A percentile compares a stretch with the other conserved stretches of the same genome.
Conservation (phyloP, 2,113 vertebrate species). For the Turdus rufiventris region DNA sequence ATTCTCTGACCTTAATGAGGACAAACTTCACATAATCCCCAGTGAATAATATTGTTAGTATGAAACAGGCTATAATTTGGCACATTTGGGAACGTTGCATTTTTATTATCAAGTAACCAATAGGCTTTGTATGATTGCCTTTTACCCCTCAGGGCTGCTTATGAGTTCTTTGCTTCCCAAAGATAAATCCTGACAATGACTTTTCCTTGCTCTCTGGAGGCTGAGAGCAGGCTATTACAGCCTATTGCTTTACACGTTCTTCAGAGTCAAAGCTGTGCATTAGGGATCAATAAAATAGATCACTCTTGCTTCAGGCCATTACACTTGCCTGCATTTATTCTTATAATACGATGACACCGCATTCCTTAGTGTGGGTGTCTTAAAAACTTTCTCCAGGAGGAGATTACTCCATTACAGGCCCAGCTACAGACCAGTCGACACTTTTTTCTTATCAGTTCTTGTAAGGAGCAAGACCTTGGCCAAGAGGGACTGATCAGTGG, state of each 20-base stretch:
- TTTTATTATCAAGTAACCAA: slow-evolving; percentile 54
- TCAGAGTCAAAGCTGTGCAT: slow-evolving; percentile 45
- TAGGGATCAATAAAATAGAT: slow-evolving; percentile 63
- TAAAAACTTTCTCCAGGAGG: slow-evolving; percentile 1
- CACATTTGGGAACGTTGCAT: not conserved
- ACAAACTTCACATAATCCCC: slow-evolving; percentile 41
- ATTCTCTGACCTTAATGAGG: slow-evolving; percentile 58
- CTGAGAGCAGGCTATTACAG: slow-evolving; percentile 41
- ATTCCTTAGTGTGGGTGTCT: not conserved
- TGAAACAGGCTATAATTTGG: slow-evolving; percentile 44
- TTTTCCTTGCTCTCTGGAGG: slow-evolving; percentile 36
- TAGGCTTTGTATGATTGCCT: slow-evolving; percentile 25
- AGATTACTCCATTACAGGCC: not conserved
- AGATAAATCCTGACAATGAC: slow-evolving; percentile 63
- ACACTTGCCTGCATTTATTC: slow-evolving; percentile 49
- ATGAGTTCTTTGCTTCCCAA: slow-evolving; percentile 36
- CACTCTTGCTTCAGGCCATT: slow-evolving; percentile 58
- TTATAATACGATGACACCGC: slow-evolving; percentile 42
- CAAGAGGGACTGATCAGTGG: not conserved
- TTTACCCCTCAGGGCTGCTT: slow-evolving; percentile 14
- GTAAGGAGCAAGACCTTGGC: not conserved
- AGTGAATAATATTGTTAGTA: slow-evolving; percentile 39
- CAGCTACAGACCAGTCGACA: not conserved
- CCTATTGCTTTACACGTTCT: slow-evolving; percentile 20
- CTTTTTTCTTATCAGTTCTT: not conserved